Evolutionary conservation across 2,888 invertebrate genomes (phyloP), one percentile per base, ranked within the genome.

Genomic region (Cryptocephalus moraei): DNA sequence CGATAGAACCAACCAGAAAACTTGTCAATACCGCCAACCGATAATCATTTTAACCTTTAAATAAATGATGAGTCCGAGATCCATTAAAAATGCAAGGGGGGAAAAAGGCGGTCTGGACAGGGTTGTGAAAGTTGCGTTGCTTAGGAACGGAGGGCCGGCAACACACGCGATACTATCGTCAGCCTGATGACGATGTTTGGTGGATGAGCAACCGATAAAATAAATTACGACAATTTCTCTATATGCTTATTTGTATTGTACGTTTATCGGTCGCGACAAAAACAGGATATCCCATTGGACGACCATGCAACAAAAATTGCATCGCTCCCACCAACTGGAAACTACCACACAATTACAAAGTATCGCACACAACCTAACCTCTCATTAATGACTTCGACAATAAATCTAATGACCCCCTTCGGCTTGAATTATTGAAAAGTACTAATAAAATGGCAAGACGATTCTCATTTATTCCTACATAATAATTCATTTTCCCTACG

Each of bases 161-260:
- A 36, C 58, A 65, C 68, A 68, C 68, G 68, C 68, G 66, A 68
- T 66, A 66, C 62, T 57, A 66, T 67, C 68, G 66, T 68, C 68
- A 68, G 58, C 61, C 22, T 22, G 22, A 22, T 22, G 22, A 22
- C 22, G 22, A 22, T 22, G 22, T 22, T 22, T 36, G 36, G 11
- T 12, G 60, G 61, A 61, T 63, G 61, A 59, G 57, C 57, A 55
- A 58, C 48, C 54, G 52, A 55, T 53, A 55, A 52, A 49, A 52
- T 46, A 50, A 51, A 55, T 55, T 55, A 55, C 52, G 48, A 2
- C 8, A 33, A 44, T 33, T 36, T 43, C 43, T 14, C 14, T 39
- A 34, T 44, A 47, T 33, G 47, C 40, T 40, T 43, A 40, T 47
- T 34, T 43, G 36, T 22, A 32, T 34, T 44, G 36, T 34, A 36